phyloP scores from a whole-genome alignment of 1,140 invertebrate species.

The Ctenoplectra terminalis region DNA sequence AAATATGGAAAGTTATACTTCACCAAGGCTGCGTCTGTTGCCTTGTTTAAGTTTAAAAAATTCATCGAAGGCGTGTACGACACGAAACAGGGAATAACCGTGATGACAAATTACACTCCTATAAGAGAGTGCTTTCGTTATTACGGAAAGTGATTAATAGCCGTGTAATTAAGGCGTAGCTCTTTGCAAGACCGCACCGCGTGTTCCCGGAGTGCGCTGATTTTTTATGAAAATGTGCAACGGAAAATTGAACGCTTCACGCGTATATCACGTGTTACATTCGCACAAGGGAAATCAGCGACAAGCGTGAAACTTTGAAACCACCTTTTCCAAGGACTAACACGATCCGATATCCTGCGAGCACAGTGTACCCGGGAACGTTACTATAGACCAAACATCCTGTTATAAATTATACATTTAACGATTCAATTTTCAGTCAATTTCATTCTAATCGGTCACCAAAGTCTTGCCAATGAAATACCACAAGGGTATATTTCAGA shows the following conservation, averaged over 20 bases:
- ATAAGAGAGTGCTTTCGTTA: not conserved
- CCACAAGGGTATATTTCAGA: no score
- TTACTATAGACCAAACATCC: not conserved
- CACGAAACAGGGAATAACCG: not conserved
- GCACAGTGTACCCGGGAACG: not conserved
- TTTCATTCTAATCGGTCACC: not conserved
- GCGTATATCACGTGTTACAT: conserved; percentile 13
- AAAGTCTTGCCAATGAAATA: not conserved
- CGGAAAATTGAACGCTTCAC: not conserved
- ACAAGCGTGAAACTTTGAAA: not conserved
- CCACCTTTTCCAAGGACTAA: not conserved
- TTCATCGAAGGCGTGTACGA: not conserved
- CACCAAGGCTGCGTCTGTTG: not conserved
- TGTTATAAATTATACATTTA: not conserved
- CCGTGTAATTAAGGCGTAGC: not conserved
- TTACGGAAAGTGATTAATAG: not conserved
- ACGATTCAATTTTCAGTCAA: no score
- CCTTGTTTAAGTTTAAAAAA: not conserved
- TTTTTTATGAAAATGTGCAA: not conserved
- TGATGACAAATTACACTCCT: not conserved
- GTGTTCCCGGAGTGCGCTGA: no score
- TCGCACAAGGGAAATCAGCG: not conserved
- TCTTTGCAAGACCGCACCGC: not conserved
- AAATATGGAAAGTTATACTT: not conserved
- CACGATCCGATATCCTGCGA: not conserved